Base-by-base conservation (phyloP, 1,140 invertebrate species). In the Pristionchus pacificus region DNA sequence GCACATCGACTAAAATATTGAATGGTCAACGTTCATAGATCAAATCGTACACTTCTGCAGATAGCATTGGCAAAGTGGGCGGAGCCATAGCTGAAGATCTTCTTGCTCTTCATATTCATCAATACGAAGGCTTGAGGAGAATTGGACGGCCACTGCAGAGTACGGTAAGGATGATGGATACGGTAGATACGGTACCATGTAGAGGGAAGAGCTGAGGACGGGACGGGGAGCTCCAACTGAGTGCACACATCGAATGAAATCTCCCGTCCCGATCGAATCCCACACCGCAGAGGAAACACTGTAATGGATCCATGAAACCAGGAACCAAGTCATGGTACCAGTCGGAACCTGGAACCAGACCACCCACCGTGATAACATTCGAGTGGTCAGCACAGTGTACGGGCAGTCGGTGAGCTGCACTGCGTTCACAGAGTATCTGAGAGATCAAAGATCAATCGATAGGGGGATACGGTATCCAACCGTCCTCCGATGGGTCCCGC, bases 301-400 rank as follows among this genome's bases (percentile, higher is more conserved):
- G 70, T n/a, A 70, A 60, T 15, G 2, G 13, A 14, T 30, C 19
- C n/a, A 13, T 64, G 28, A 30, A 13, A 30, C 29, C 27, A 13
- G 38, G 49, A 57, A n/a, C 49, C 13, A 57, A n/a, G 13, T 13
- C 13, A 57, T n/a, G 49, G 13, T 57, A 13, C 13, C n/a, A 14
- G 13, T n/a, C 49, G 13, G n/a, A 57, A 13, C n/a, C n/a, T 14
- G n/a, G n/a, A 13, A 13, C 86, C 92, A 13, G 60, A 33, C 38
- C 62, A 60, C 38, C 31, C 87, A 98, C 93, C 77, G 95, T 88
- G 0, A 95, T 96, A 95, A 98, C 98, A 72, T 96, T 91, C 60
- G 90, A 95, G 98, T 97, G 10, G 93, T 95, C 68, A 91, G 91
- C 1, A 94, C 94, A 0, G 98, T 95, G 83, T 98, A 98, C 0